phyloP scores from a whole-genome alignment of 2,113 vertebrate species.

The Heterochromis multidens region DNA sequence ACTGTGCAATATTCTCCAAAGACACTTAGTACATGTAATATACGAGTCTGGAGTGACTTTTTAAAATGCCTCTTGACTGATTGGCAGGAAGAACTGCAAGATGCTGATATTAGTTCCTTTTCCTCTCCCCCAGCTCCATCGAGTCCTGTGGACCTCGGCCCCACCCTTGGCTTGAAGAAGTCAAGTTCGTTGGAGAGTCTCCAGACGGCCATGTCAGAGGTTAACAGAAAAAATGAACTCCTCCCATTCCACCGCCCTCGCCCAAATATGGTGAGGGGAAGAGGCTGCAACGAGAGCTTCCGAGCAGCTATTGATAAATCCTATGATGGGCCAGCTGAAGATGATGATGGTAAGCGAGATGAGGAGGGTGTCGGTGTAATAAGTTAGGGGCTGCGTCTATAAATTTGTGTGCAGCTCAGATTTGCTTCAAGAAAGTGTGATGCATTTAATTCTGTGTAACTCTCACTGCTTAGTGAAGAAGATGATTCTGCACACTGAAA shows the following conservation, averaged over 20 bases:
- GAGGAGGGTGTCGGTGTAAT: no score
- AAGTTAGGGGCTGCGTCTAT: no score
- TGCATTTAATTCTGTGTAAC: background rate
- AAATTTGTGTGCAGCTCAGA: no score
- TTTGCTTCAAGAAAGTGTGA: no score
- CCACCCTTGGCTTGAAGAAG: constrained; percentile 94
- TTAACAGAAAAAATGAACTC: constrained; percentile 85
- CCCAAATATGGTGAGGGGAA: constrained; percentile 90
- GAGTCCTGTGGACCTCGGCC: constrained; percentile 82
- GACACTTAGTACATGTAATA: no score
- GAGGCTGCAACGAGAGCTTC: constrained; percentile 98
- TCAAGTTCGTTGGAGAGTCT: constrained; percentile 97
- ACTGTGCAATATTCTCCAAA: no score
- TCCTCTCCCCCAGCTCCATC: background rate
- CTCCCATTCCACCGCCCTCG: constrained; percentile 93
- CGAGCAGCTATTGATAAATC: constrained; percentile 97
- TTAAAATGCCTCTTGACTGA: background rate
- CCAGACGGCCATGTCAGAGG: constrained; percentile 94
- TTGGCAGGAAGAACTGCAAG: background rate
- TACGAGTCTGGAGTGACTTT: background rate
- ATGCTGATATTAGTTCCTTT: background rate
- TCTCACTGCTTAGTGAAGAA: background rate
- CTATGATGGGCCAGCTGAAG: constrained; percentile 90
- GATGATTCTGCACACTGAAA: background rate
- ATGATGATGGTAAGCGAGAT: constrained; percentile 81